Evolutionary conservation across 2,113 vertebrate species (phyloP), one percentile per base, ranked within the genome.

Genomic region (Neofelis nebulosa): DNA sequence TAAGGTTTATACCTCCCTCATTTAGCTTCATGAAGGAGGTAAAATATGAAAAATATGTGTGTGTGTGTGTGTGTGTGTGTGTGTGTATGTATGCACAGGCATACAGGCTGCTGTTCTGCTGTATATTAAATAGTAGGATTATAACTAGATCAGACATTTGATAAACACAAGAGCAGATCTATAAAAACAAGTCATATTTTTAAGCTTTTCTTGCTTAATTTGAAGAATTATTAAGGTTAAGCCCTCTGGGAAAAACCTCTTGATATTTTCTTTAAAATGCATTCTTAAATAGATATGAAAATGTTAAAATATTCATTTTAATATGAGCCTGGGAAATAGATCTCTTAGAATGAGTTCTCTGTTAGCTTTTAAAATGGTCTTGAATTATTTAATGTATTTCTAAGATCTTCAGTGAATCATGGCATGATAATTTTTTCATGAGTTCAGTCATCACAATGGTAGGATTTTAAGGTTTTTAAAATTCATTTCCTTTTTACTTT

Each of bases 371-470:
- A 97, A 98, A 98, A 96, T 90, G 74, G 41, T 76, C 63, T 87
- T 97, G 63, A 96, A 98, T 98, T 97, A 98, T 98, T 98, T 96
- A 97, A 92, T 94, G 13, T 92, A 90, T 92, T 96, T 97, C 74
- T 96, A 90, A 92, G 65, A 87, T 98, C 87, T 92, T 97, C 69
- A 78, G 57, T 96, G 87, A 97, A 84, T 98, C 90, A 90, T 92
- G 63, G 36, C 29, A 87, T 65, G 52, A 94, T 98, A 82, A 92
- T 96, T 97, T 94, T 98, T 98, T 97, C 19, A 97, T 97, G 79
- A 96, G 65, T 65, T 95, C 73, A 80, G 74, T 90, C 50, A 93
- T 89, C 41, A 85, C 55, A 88, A 84, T 88, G 36, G 16, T 73
- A 89, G 55, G 96, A 94, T 57, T 95, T 93, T 97, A 96, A 93